A percentile compares a stretch with the other conserved stretches of the same genome.
Evolutionary conservation across 2,888 invertebrate genomes (phyloP).

Genomic region (Aleiodes testaceus): DNA sequence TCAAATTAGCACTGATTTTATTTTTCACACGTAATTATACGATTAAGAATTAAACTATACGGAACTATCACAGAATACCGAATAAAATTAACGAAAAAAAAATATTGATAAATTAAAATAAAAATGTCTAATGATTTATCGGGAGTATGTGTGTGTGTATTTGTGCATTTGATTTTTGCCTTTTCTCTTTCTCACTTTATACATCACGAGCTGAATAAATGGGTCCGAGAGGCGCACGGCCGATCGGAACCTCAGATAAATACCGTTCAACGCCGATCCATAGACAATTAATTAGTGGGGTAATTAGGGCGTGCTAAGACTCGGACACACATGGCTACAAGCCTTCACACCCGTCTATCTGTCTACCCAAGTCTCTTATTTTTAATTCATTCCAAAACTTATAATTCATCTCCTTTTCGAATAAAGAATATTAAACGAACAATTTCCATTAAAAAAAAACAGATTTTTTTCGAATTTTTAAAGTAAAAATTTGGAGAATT

Average conservation of each 20-base stretch:
- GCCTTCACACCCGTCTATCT: constrained; percentile 33
- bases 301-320: constrained; percentile 54
- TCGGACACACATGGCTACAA: constrained; percentile 47
- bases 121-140: constrained; percentile 35
- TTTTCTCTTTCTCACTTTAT: constrained; percentile 38
- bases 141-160: constrained; percentile 24
- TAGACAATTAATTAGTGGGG: constrained; percentile 55
- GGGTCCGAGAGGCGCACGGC: constrained; percentile 39
- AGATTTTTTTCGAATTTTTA: too few species aligned
- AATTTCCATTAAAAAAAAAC: too few species aligned
- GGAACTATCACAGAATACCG: constrained; percentile 15
- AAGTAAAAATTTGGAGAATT: too few species aligned
- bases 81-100: not conserved
- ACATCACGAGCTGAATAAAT: constrained; percentile 40
- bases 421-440: too few species aligned
- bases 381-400: constrained; percentile 2
- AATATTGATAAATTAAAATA: not conserved
- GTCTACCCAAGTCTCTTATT: not conserved
- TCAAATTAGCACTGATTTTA: constrained; percentile 27
- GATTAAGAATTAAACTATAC: constrained; percentile 24
- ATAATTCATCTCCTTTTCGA: not conserved
- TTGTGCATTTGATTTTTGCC: constrained; percentile 25
- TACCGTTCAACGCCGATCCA: constrained; percentile 48
- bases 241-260: constrained; percentile 44
- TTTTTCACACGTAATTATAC: constrained; percentile 59